These are phyloP conservation scores for Protonibea diacanthus DNA, from an alignment of 2,797 vertebrate species.

Conservation along the genomic window DNA sequence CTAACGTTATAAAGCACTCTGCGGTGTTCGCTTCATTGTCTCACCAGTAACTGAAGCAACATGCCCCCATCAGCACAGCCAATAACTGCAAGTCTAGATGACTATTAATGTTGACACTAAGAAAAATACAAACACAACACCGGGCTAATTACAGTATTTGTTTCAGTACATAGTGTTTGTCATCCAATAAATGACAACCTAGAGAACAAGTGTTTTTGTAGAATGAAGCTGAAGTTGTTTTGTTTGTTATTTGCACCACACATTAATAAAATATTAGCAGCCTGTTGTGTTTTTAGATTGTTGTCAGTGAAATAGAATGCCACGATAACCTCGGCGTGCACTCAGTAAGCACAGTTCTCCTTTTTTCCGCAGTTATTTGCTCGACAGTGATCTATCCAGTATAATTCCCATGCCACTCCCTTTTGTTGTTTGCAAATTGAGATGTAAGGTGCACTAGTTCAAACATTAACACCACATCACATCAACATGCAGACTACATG, in stretches of 20 bases:
- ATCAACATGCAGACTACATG: conserved; percentile 66
- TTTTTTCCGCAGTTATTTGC: conserved; percentile 16
- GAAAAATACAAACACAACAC: background rate
- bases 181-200: background rate
- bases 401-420: conserved; percentile 20
- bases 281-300: conserved; percentile 1
- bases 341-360: background rate
- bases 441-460: conserved; percentile 52
- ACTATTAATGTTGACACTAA: background rate
- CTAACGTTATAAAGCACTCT: background rate
- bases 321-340: conserved; percentile 25
- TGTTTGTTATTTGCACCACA: background rate
- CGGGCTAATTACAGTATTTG: background rate
- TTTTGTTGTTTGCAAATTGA: conserved; percentile 47
- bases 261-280: background rate
- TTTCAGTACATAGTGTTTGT: background rate
- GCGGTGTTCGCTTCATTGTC: background rate
- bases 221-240: background rate
- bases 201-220: background rate
- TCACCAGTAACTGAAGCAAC: background rate
- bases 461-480: conserved; percentile 49
- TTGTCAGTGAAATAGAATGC: background rate
- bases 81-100: background rate
- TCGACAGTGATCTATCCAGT: conserved; percentile 24
- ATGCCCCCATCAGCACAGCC: background rate